These are phyloP conservation scores for Lamellibrachia luymesi DNA, from an alignment of 1,140 invertebrate species.

Conservation along the genomic window DNA sequence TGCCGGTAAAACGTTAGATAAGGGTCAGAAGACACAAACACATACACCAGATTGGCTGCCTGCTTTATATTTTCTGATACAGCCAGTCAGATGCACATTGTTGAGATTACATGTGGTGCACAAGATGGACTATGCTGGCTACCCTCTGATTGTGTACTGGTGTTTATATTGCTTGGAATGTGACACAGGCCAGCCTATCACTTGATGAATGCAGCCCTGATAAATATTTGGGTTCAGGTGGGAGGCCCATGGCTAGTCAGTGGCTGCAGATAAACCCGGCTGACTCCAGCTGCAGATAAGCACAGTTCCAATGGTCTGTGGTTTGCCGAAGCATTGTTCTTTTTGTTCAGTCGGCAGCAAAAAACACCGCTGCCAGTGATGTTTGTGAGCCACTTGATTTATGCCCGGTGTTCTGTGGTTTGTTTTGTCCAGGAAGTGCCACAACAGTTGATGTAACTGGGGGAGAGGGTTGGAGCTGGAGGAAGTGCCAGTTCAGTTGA, in stretches of 20 bases:
- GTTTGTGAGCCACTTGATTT: neutral
- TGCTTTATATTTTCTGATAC: neutral
- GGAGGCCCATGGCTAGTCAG: neutral
- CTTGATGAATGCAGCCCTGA: neutral
- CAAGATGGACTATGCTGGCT: neutral
- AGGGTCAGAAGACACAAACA: neutral
- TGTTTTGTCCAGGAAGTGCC: neutral
- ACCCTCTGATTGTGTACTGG: neutral
- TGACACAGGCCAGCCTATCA: neutral
- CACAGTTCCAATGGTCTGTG: neutral
- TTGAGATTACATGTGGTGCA: neutral
- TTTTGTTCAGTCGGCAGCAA: neutral
- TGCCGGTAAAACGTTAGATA: neutral
- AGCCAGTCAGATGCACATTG: neutral
- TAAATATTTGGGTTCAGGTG: constrained; percentile 5
- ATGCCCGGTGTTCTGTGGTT: neutral
- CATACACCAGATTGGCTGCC: too few relatives aligned
- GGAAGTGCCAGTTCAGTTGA: neutral
- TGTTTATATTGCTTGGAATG: constrained; percentile 1
- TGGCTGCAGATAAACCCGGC: neutral
- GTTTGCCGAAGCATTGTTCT: neutral
- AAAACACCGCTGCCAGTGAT: neutral
- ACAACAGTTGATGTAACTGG: neutral
- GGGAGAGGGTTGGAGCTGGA: neutral
- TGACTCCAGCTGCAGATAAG: neutral